phyloP scores from a whole-genome alignment of 2,797 vertebrate genomes.

The Acanthis flammea region DNA sequence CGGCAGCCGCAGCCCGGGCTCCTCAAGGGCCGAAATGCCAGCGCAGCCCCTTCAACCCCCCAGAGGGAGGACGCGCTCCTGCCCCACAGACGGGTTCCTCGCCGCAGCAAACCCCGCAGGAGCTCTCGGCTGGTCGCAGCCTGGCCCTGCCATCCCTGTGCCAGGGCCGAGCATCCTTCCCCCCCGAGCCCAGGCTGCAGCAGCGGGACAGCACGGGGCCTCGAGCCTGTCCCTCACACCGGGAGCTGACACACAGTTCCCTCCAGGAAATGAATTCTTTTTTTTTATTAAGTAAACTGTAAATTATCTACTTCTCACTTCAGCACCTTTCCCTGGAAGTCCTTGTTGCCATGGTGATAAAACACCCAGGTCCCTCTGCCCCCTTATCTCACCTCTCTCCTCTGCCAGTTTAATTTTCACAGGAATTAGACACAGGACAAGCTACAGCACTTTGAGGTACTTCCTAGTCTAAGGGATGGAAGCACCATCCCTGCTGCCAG shows the following conservation, averaged over 20 bases:
- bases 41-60: background rate
- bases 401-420: background rate
- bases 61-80: background rate
- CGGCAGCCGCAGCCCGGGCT: background rate
- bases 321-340: background rate
- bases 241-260: background rate
- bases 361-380: background rate
- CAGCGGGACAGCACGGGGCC: background rate
- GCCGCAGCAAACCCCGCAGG: background rate
- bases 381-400: background rate
- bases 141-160: background rate
- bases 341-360: conserved; percentile 26
- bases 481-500: background rate
- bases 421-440: background rate
- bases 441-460: background rate
- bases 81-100: background rate
- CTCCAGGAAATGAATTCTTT: background rate
- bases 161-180: background rate
- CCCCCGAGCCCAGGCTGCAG: background rate
- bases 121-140: background rate
- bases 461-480: background rate
- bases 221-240: background rate
- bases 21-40: background rate
- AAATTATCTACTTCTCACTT: conserved; percentile 5
- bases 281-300: background rate